Conservation (phyloP, 1,140 invertebrate species). For the Drosophila lowei region DNA sequence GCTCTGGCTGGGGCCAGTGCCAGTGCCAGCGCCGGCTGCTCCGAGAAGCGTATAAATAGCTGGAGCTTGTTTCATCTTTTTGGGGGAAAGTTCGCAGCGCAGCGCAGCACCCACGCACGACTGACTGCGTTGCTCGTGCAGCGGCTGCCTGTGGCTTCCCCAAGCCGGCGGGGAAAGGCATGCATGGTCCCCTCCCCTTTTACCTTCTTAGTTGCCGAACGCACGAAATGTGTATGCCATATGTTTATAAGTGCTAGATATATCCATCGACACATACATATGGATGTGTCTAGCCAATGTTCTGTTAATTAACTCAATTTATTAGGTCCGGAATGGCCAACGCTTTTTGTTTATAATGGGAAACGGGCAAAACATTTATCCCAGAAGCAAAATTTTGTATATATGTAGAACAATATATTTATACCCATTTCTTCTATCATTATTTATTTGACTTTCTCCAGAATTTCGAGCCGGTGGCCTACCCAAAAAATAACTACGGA, state of each 20-base stretch:
- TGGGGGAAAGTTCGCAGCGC: slow-evolving; percentile 57
- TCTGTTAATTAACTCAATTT: slow-evolving; percentile 70
- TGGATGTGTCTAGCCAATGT: slow-evolving; percentile 10
- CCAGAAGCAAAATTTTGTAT: background rate
- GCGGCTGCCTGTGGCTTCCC: background rate
- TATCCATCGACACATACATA: slow-evolving; percentile 8
- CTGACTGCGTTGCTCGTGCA: slow-evolving; percentile 68
- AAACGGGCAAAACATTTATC: background rate
- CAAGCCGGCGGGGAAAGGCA: background rate
- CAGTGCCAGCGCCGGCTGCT: background rate
- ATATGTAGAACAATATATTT: slow-evolving; percentile 23
- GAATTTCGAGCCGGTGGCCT: slow-evolving; percentile 92
- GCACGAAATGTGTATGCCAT: slow-evolving; percentile 52
- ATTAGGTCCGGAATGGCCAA: slow-evolving; percentile 37
- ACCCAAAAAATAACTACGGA: slow-evolving; percentile 91
- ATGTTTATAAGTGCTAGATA: slow-evolving; percentile 27
- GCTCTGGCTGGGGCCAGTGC: slow-evolving; percentile 3
- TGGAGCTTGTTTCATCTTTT: slow-evolving; percentile 54
- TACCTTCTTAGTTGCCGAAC: slow-evolving; percentile 37
- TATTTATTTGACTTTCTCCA: slow-evolving; percentile 83
- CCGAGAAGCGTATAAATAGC: slow-evolving; percentile 60
- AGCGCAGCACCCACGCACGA: slow-evolving; percentile 60
- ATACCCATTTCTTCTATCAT: slow-evolving; percentile 20
- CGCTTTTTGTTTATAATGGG: slow-evolving; percentile 31
- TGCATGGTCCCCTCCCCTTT: background rate